A percentile compares a stretch with the other conserved stretches of the same genome.
Evolutionary conservation across 1,140 invertebrate species (phyloP).

Genomic region (Coptotermes formosanus): DNA sequence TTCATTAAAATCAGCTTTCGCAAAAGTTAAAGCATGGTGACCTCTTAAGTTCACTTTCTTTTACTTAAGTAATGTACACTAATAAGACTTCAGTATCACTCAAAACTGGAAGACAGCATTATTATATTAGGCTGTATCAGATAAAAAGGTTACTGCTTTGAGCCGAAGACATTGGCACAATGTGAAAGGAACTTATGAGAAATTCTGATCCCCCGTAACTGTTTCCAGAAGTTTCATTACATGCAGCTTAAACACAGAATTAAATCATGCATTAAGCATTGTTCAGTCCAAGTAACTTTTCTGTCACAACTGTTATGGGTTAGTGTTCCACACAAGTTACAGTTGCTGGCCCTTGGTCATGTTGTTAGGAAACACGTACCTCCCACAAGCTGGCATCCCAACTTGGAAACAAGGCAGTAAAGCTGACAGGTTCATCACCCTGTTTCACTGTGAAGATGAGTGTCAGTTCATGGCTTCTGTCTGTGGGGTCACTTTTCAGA

Average conservation of each 20-base stretch:
- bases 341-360: background rate
- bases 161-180: too few relatives aligned
- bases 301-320: background rate
- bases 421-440: conserved; percentile 64
- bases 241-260: background rate
- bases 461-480: conserved; percentile 55
- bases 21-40: too few relatives aligned
- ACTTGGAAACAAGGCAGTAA: conserved; percentile 65
- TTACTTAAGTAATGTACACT: too few relatives aligned
- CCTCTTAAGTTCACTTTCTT: too few relatives aligned
- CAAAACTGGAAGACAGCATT: too few relatives aligned
- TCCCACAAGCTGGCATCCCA: conserved; percentile 67
- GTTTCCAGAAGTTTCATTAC: background rate
- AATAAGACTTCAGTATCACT: too few relatives aligned
- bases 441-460: conserved; percentile 64
- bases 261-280: background rate
- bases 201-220: background rate
- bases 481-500: conserved; percentile 52
- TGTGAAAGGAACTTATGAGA: background rate
- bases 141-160: too few relatives aligned
- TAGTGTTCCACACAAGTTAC: background rate
- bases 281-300: too few relatives aligned
- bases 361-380: conserved; percentile 43
- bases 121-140: too few relatives aligned
- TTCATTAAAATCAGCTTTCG: too few relatives aligned